These are phyloP conservation scores for Abrostola tripartita DNA, from an alignment of 2,888 invertebrate species.

Conservation along the genomic window DNA sequence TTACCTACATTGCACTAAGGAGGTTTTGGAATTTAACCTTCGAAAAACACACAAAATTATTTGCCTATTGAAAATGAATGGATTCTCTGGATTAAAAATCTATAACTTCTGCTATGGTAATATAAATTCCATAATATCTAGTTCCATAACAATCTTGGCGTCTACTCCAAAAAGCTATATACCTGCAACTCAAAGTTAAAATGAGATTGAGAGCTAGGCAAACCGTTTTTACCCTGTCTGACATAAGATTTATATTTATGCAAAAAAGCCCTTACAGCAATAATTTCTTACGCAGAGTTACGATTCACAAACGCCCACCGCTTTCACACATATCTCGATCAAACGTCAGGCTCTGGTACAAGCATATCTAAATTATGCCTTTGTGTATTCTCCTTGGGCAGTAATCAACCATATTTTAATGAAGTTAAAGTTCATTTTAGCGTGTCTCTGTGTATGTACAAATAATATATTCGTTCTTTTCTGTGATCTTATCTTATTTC, in stretches of 20 bases:
- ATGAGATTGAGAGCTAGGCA: background rate
- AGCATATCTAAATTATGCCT: conserved; percentile 37
- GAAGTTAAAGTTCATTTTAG: conserved; percentile 15
- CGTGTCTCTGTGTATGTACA: background rate
- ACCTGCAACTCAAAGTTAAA: background rate
- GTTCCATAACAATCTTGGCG: too few relatives aligned
- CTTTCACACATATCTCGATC: conserved; percentile 40
- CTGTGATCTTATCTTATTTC: conserved; percentile 3
- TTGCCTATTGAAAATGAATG: too few relatives aligned
- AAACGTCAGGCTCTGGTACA: conserved; percentile 36
- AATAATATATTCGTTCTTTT: conserved; percentile 9
- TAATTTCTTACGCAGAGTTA: conserved; percentile 17
- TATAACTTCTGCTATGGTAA: too few relatives aligned
- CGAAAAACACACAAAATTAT: too few relatives aligned
- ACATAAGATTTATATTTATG: background rate
- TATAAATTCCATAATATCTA: too few relatives aligned
- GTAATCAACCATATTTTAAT: background rate
- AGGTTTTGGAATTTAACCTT: too few relatives aligned
- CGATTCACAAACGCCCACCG: conserved; percentile 14
- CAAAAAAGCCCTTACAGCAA: conserved; percentile 6
- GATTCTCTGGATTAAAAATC: too few relatives aligned
- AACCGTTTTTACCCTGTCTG: background rate
- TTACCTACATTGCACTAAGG: too few relatives aligned
- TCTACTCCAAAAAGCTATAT: background rate
- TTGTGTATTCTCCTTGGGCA: conserved; percentile 3